Evolutionary conservation across 1,140 invertebrate species (phyloP).

Genomic region (Drosophila nebulosa): DNA sequence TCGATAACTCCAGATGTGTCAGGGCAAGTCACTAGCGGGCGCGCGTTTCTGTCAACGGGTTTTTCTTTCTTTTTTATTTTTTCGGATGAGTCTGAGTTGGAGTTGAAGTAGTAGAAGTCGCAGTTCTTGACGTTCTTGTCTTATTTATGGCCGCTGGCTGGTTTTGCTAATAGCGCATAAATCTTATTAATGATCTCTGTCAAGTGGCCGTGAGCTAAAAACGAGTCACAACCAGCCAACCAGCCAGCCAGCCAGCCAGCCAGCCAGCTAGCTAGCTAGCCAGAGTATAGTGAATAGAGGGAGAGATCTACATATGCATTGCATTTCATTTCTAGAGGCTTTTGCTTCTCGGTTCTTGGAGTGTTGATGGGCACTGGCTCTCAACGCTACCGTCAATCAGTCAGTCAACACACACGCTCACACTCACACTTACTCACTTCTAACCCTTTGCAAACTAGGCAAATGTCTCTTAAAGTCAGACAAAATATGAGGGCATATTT

Average conservation of each 20-base stretch:
- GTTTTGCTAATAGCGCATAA: conserved; percentile 77
- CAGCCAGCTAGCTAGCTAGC: too few relatives aligned
- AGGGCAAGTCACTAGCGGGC: conserved; percentile 9
- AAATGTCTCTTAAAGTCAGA: not conserved
- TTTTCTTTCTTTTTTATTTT: conserved; percentile 30
- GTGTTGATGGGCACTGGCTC: conserved; percentile 62
- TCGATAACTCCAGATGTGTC: not conserved
- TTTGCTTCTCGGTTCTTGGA: not conserved
- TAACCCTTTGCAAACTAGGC: conserved; percentile 30
- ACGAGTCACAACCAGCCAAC: not conserved
- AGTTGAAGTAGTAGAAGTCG: not conserved
- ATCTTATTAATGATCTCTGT: conserved; percentile 80
- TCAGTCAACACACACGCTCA: conserved; percentile 1
- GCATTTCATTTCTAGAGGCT: conserved; percentile 34
- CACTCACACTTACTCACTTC: not conserved
- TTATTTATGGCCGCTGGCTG: conserved; percentile 73
- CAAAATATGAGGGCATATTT: not conserved
- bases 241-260: too few relatives aligned
- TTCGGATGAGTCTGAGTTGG: conserved; percentile 9
- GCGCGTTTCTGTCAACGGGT: conserved; percentile 59
- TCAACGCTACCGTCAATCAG: conserved; percentile 71
- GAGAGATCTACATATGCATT: conserved; percentile 37
- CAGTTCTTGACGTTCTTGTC: conserved; percentile 42
- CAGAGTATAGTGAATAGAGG: conserved; percentile 4
- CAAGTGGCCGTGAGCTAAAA: conserved; percentile 58